Conservation (phyloP, 2,888 invertebrate genomes). For the Sesamia inferens region DNA sequence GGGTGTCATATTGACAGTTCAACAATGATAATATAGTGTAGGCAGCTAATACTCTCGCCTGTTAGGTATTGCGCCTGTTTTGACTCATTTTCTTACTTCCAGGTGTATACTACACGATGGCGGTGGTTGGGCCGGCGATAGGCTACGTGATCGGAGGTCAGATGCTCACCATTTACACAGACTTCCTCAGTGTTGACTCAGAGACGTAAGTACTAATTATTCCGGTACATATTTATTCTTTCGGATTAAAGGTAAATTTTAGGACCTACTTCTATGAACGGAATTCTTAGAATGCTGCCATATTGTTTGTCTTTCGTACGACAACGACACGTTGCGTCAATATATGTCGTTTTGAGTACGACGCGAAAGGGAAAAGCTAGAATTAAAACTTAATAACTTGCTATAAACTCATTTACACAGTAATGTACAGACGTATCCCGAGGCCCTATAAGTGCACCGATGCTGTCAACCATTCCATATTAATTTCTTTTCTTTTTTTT, state of each 20-base stretch:
- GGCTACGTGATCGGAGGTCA: slow-evolving; percentile 96
- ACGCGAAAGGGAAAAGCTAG: neutral
- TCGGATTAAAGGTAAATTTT: too few species aligned
- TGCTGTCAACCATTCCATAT: slow-evolving; percentile 36
- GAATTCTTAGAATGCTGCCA: neutral
- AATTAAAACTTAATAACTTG: neutral
- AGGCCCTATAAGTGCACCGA: slow-evolving; percentile 10
- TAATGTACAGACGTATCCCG: neutral
- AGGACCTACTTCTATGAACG: neutral
- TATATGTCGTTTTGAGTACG: neutral
- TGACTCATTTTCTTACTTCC: slow-evolving; percentile 63
- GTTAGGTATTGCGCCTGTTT: neutral
- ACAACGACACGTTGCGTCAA: neutral
- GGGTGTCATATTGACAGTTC: too few species aligned
- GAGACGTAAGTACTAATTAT: slow-evolving; percentile 89
- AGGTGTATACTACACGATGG: slow-evolving; percentile 96
- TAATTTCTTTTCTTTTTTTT: slow-evolving; percentile 7
- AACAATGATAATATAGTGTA: neutral
- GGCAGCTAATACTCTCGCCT: neutral
- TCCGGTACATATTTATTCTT: neutral
- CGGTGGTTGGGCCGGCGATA: slow-evolving; percentile 94
- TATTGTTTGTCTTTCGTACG: neutral
- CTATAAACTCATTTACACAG: neutral
- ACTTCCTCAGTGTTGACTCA: slow-evolving; percentile 91
- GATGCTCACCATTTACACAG: slow-evolving; percentile 94